Evolutionary conservation across 2,888 invertebrate genomes (phyloP).

Genomic region (Agrilus mali): DNA sequence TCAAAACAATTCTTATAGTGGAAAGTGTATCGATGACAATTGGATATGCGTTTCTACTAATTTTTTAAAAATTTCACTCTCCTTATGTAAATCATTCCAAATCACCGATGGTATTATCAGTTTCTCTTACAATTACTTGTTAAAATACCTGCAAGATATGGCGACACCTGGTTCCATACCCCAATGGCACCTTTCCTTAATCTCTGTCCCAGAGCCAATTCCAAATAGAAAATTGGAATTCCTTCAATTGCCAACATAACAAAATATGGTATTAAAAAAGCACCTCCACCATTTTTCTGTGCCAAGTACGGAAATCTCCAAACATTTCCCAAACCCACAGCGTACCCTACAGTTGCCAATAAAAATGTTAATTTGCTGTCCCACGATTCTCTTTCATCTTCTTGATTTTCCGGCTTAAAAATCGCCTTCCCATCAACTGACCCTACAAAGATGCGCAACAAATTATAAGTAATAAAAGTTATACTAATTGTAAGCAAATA

Average conservation of each 20-base stretch:
- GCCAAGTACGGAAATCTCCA: constrained; percentile 94
- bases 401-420: constrained; percentile 54
- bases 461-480: constrained; percentile 14
- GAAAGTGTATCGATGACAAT: too few relatives aligned
- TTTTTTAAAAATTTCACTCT: too few relatives aligned
- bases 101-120: too few relatives aligned
- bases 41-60: too few relatives aligned
- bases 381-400: constrained; percentile 79
- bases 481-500: constrained; percentile 35
- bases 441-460: neutral
- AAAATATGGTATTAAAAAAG: constrained; percentile 93
- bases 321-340: constrained; percentile 88
- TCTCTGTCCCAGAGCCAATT: constrained; percentile 88
- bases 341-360: constrained; percentile 77
- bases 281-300: constrained; percentile 91
- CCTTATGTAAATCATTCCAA: too few relatives aligned
- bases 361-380: constrained; percentile 87
- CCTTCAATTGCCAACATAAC: constrained; percentile 91
- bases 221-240: constrained; percentile 91
- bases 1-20: too few relatives aligned
- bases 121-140: too few relatives aligned
- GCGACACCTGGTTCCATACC: constrained; percentile 90
- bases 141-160: constrained; percentile 51
- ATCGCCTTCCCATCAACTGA: constrained; percentile 46
- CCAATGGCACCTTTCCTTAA: constrained; percentile 88